A percentile compares a stretch with the other conserved stretches of the same genome.
Evolutionary conservation across 2,797 vertebrate genomes (phyloP).

Genomic region (Coregonus ussuriensis): DNA sequence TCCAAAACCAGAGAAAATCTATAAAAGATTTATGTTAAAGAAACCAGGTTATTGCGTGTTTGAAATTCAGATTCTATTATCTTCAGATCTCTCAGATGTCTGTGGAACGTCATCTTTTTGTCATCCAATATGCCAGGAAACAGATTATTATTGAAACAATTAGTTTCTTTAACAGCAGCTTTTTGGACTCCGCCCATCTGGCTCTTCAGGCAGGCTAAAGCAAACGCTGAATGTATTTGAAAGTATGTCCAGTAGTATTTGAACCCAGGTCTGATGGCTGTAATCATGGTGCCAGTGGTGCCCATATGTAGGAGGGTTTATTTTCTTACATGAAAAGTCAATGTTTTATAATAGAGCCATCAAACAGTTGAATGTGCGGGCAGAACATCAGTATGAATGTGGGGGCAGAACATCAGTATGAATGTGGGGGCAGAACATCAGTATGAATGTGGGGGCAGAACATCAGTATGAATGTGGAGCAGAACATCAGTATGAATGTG

Average conservation of each 20-base stretch:
- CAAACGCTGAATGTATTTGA: background rate
- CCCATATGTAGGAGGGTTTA: conserved; percentile 42
- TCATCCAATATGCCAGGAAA: conserved; percentile 53
- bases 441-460: background rate
- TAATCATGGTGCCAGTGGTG: conserved; percentile 8
- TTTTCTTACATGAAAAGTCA: conserved; percentile 29
- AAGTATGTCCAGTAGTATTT: background rate
- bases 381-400: background rate
- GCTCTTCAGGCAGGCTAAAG: background rate
- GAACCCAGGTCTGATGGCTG: background rate
- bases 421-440: too few relatives aligned
- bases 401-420: too few relatives aligned
- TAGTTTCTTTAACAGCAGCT: conserved; percentile 37
- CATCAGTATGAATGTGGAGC: too few relatives aligned
- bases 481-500: too few relatives aligned
- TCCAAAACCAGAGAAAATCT: conserved; percentile 26
- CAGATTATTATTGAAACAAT: conserved; percentile 59
- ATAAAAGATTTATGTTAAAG: conserved; percentile 42
- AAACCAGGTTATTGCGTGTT: conserved; percentile 51
- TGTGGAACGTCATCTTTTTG: conserved; percentile 52
- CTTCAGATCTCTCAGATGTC: conserved; percentile 46
- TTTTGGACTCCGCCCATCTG: conserved; percentile 46
- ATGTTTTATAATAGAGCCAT: conserved; percentile 35
- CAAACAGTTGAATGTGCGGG: background rate
- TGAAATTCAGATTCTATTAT: conserved; percentile 49